Base-by-base conservation (phyloP, 2,113 vertebrate genomes). In the Desmodus rotundus region DNA sequence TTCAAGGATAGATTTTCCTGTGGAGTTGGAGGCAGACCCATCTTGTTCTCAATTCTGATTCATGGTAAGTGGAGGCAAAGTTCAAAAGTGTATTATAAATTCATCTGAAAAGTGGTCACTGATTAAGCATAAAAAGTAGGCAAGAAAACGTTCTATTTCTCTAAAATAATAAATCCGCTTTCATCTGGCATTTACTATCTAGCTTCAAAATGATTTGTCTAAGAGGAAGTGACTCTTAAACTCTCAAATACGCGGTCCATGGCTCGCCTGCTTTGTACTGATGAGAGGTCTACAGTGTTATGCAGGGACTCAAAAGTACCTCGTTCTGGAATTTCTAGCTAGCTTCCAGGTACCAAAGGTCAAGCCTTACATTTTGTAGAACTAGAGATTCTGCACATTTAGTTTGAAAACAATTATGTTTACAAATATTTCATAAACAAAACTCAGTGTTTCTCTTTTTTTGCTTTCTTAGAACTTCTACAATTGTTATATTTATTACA, bases 1-100 rank as follows among this genome's bases (percentile, higher is more conserved):
- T 50, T 89, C 13, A 52, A 6, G 52, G 38, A 85, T 50, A 88
- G 28, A 93, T 26, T 36, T 83, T 91, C 16, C 5, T 1, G 1
- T 20, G 31, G 28, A 12, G 14, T 26, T 76, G 10, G 41, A 93
- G 65, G 81, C 3, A 78, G 50, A 65, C 7, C 10, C 5, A 3
- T 50, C n/a, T 93, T 54, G 45, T 58, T 91, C 31, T 91, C 20
- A 89, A 89, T 76, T 94, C 68, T 89, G 47, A 87, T 76, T 89
- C 70, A 86, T 2, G 70, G 7, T 76, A 93, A 95, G 31, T 33
- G 45, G 61, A 95, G n/a, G 36, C n/a, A 77, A 77, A 91, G 13
- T 54, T 89, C 16, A 78, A 94, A 76, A 80, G 4, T 50, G 41
- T 68, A 43, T 73, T 81, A 86, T 81, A 54, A 90, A 65, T 74